A percentile compares a stretch with the other conserved stretches of the same genome.
Evolutionary conservation across 2,888 invertebrate genomes (phyloP).

Genomic region (Agonum fuliginosum): DNA sequence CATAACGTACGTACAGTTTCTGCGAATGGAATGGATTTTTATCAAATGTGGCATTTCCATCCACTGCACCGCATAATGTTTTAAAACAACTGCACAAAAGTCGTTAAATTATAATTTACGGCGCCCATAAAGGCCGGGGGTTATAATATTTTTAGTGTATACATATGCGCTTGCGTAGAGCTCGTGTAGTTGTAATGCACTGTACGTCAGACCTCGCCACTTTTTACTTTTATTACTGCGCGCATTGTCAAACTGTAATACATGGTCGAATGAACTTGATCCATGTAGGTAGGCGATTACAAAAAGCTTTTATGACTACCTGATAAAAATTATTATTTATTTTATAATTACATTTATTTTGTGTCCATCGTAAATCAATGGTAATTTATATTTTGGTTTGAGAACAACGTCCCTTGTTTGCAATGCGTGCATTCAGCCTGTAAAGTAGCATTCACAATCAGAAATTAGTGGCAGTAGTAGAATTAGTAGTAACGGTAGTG

Average conservation of each 20-base stretch:
- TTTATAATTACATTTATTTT: constrained; percentile 35
- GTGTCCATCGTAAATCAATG: constrained; percentile 7
- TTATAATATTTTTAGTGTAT: constrained; percentile 72
- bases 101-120: constrained; percentile 73
- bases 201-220: constrained; percentile 32
- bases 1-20: no score
- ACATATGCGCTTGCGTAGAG: constrained; percentile 66
- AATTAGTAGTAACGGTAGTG: no score
- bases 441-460: no score
- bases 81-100: constrained; percentile 73
- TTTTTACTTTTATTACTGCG: constrained; percentile 40
- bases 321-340: constrained; percentile 40
- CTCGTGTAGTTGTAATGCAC: constrained; percentile 61
- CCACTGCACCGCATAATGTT: constrained; percentile 68
- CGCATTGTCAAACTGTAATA: constrained; percentile 47
- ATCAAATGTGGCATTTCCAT: constrained; percentile 67
- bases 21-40: constrained; percentile 67
- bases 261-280: constrained; percentile 2
- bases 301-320: background rate
- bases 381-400: constrained; percentile 6
- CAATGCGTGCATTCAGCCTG: no score
- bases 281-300: constrained; percentile 2
- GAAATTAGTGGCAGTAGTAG: no score
- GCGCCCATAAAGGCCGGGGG: constrained; percentile 71
- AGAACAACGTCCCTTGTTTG: background rate